phyloP scores from a whole-genome alignment of 2,888 invertebrate species.

The Hirudinaria manillensis region DNA sequence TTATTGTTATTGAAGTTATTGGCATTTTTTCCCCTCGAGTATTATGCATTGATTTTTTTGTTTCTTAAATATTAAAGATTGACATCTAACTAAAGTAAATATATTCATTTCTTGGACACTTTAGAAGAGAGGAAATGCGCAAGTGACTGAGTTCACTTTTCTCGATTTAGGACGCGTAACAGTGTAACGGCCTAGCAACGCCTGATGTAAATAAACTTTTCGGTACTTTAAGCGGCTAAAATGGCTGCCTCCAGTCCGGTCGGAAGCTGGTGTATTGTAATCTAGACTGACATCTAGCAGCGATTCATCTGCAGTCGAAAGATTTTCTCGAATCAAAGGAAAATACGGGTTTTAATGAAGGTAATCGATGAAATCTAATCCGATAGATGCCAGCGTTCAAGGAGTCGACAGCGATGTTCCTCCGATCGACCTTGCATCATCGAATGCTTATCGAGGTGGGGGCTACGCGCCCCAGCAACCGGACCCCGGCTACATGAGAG shows the following conservation, averaged over 20 bases:
- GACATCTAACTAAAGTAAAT: neutral
- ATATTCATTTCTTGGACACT: neutral
- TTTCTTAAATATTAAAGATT: no score
- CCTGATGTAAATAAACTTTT: slow-evolving; percentile 5
- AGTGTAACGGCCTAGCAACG: slow-evolving; percentile 9
- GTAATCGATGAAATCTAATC: no score
- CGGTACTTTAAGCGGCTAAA: no score
- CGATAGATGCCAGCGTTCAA: neutral
- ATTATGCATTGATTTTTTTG: no score
- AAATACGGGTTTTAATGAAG: no score
- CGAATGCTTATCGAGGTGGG: no score
- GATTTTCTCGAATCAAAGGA: neutral
- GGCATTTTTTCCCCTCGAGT: no score
- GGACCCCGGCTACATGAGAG: no score
- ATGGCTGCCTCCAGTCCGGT: no score
- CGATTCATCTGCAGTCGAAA: neutral
- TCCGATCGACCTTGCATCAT: neutral
- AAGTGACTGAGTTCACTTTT: neutral
- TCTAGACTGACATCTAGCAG: neutral
- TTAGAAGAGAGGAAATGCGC: neutral
- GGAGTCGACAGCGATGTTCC: neutral
- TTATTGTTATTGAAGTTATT: no score
- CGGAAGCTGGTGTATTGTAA: no score
- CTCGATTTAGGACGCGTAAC: neutral
- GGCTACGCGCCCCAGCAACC: no score